A percentile compares a stretch with the other conserved stretches of the same genome.
Conservation (phyloP, 1,140 invertebrate genomes). For the Halictus rubicundus region DNA sequence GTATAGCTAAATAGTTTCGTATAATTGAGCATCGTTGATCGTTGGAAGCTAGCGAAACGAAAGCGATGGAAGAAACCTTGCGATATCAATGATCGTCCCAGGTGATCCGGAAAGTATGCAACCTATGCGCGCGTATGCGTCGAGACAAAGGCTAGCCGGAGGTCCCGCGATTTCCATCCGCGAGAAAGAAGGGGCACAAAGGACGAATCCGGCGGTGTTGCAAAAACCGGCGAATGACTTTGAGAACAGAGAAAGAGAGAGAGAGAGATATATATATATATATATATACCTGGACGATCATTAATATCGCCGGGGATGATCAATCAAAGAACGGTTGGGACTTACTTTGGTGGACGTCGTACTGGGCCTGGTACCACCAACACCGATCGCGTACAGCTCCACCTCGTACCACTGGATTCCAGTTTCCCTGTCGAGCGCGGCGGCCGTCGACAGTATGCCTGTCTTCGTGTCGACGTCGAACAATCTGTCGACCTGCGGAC, state of each 20-base stretch:
- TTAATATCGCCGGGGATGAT: slow-evolving; percentile 60
- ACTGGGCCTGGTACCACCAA: slow-evolving; percentile 83
- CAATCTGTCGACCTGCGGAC: slow-evolving; percentile 88
- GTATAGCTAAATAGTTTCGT: too few relatives aligned
- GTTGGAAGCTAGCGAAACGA: too few relatives aligned
- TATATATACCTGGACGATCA: slow-evolving; percentile 55
- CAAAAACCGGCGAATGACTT: slow-evolving; percentile 59
- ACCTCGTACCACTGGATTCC: slow-evolving; percentile 90
- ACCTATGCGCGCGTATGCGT: not conserved
- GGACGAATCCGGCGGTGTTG: slow-evolving; percentile 7
- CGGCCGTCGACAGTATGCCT: slow-evolving; percentile 93
- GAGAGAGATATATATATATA: too few relatives aligned
- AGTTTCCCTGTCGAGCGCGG: slow-evolving; percentile 91
- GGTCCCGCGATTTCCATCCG: not conserved
- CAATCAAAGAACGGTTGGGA: slow-evolving; percentile 49
- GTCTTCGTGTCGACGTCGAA: slow-evolving; percentile 94
- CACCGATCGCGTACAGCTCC: slow-evolving; percentile 90
- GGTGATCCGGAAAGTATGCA: too few relatives aligned
- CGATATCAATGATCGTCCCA: too few relatives aligned
- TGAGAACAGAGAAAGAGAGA: slow-evolving; percentile 36
- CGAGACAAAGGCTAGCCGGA: not conserved
- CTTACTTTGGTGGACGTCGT: slow-evolving; percentile 91
- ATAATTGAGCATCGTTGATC: too few relatives aligned
- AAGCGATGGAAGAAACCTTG: too few relatives aligned
- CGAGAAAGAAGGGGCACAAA: slow-evolving; percentile 5